Conservation (phyloP, 2,888 invertebrate species). For the Erynnis tages region DNA sequence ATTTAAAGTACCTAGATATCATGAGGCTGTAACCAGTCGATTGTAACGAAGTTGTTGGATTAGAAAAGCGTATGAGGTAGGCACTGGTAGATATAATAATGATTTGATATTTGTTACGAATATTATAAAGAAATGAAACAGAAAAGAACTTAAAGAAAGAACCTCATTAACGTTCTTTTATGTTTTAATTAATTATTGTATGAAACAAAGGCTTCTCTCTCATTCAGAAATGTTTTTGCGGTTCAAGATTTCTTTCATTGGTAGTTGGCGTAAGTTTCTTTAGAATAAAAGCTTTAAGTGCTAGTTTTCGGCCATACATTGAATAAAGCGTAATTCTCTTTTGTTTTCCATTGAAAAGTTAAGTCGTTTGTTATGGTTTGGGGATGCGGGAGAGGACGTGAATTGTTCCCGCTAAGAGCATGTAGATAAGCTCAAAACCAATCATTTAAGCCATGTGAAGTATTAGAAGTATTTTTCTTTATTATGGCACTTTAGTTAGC, state of each 20-base stretch:
- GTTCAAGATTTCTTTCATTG: slow-evolving; percentile 25
- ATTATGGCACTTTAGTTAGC: too few species aligned
- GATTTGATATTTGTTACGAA: not conserved
- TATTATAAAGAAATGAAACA: slow-evolving; percentile 1
- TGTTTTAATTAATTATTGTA: slow-evolving; percentile 25
- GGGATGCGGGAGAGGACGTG: too few species aligned
- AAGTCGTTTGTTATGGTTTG: not conserved
- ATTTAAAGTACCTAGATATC: slow-evolving; percentile 12
- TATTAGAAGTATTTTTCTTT: too few species aligned
- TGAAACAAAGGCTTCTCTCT: slow-evolving; percentile 18
- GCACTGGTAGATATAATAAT: too few species aligned
- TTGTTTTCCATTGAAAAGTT: not conserved
- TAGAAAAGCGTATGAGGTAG: slow-evolving; percentile 1
- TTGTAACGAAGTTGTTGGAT: slow-evolving; percentile 9
- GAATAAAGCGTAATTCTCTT: slow-evolving; percentile 7
- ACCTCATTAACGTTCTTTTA: slow-evolving; percentile 21
- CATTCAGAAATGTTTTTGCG: slow-evolving; percentile 23
- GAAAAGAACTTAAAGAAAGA: slow-evolving; percentile 12
- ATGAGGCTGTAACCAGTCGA: slow-evolving; percentile 16
- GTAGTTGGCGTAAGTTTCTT: slow-evolving; percentile 25
- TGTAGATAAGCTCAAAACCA: too few species aligned
- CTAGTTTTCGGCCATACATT: slow-evolving; percentile 19
- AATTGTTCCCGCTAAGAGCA: too few species aligned
- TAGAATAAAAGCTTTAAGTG: slow-evolving; percentile 20
- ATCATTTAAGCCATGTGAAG: too few species aligned